Percentiles rank a stretch among this genome's conserved stretches.
phyloP scores from a whole-genome alignment of 2,888 invertebrate species.

The Drosophila helvetica region DNA sequence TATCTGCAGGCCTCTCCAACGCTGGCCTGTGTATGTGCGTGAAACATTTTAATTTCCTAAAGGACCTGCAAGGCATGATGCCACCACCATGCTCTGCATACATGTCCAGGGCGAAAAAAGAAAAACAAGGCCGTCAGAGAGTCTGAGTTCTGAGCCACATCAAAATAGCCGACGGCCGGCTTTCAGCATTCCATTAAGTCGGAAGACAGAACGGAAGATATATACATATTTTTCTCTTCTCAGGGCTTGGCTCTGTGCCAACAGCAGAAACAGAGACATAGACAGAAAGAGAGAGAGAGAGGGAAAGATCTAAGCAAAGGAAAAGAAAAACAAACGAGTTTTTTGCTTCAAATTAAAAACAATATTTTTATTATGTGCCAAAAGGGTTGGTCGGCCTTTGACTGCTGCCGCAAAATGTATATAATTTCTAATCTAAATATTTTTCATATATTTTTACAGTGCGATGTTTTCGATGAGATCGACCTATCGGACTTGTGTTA shows the following conservation, averaged over 20 bases:
- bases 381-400: constrained; percentile 8
- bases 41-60: constrained; percentile 75
- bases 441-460: constrained; percentile 85
- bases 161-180: constrained; percentile 62
- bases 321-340: constrained; percentile 30
- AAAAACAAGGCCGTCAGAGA: constrained; percentile 33
- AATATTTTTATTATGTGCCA: constrained; percentile 6
- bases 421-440: not conserved
- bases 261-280: not conserved
- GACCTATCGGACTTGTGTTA: constrained; percentile 93
- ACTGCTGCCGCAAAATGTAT: constrained; percentile 6
- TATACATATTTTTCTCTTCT: constrained; percentile 1
- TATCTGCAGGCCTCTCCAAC: constrained; percentile 48
- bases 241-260: constrained; percentile 52
- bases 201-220: constrained; percentile 44
- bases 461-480: constrained; percentile 94
- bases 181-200: constrained; percentile 60
- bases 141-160: constrained; percentile 38
- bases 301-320: constrained; percentile 18
- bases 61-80: constrained; percentile 48
- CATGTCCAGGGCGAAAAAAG: constrained; percentile 14
- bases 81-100: constrained; percentile 13
- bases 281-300: not conserved
- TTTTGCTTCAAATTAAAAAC: constrained; percentile 16
- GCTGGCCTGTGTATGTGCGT: constrained; percentile 38